A percentile compares a stretch with the other conserved stretches of the same genome.
phyloP scores from a whole-genome alignment of 2,888 invertebrate genomes.

The Patella ulyssiponensis region DNA sequence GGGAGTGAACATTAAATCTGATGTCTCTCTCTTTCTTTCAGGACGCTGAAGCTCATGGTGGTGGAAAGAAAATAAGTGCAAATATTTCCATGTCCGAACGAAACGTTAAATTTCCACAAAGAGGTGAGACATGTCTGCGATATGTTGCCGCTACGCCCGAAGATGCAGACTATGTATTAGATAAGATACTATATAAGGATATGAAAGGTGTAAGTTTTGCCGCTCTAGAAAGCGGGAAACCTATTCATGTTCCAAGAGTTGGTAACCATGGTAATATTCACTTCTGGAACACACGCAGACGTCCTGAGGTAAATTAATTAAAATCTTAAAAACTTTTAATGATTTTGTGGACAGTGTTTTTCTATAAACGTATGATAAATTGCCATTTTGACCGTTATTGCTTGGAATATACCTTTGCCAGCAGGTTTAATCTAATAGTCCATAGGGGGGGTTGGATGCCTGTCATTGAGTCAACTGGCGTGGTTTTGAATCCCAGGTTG shows the following conservation, averaged over 20 bases:
- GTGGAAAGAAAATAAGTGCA: slow-evolving; percentile 66
- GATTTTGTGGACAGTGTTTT: no score
- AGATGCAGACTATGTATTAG: slow-evolving; percentile 67
- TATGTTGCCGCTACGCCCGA: slow-evolving; percentile 69
- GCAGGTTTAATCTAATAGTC: no score
- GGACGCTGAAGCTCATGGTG: slow-evolving; percentile 71
- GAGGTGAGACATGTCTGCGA: slow-evolving; percentile 64
- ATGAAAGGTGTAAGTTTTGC: slow-evolving; percentile 68
- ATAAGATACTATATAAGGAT: slow-evolving; percentile 64
- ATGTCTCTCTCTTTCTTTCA: slow-evolving; percentile 31
- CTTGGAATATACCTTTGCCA: no score
- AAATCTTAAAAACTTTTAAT: no score
- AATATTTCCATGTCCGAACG: slow-evolving; percentile 69
- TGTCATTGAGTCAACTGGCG: no score
- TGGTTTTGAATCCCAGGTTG: no score
- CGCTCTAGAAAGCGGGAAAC: slow-evolving; percentile 68
- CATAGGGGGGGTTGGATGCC: no score
- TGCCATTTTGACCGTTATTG: no score
- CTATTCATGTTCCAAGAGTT: slow-evolving; percentile 71
- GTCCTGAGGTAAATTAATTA: slow-evolving; percentile 52
- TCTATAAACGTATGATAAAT: no score
- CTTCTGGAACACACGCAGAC: slow-evolving; percentile 69
- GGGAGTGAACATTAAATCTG: background rate
- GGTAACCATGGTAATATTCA: slow-evolving; percentile 69
- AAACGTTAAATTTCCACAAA: slow-evolving; percentile 52